Percentiles rank a stretch among this genome's conserved stretches.
phyloP scores from a whole-genome alignment of 53 echinoderm and acorn worm genomes.

The Holothuria scabra region DNA sequence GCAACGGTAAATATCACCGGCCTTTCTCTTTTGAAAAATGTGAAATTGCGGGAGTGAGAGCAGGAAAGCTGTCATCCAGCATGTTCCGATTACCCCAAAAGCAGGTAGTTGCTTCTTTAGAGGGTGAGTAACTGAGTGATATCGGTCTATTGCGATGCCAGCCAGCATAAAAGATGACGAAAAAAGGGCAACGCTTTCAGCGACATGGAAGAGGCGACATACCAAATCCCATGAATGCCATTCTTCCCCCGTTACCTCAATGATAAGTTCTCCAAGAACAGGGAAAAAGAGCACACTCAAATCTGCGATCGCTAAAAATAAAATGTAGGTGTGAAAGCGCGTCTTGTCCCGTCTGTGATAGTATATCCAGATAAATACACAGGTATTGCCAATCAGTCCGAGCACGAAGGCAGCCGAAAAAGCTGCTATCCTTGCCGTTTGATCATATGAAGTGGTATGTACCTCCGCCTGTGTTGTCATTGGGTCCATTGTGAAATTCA shows the following conservation, averaged over 20 bases:
- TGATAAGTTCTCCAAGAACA: constrained; percentile 78
- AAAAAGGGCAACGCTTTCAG: constrained; percentile 81
- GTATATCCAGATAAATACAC: constrained; percentile 80
- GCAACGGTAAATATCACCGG: constrained; percentile 55
- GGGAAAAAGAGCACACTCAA: constrained; percentile 76
- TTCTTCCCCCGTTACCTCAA: constrained; percentile 57
- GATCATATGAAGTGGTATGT: constrained; percentile 40
- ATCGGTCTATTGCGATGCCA: constrained; percentile 87
- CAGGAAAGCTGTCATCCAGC: constrained; percentile 71
- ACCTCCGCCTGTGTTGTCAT: background rate
- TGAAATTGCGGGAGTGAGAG: constrained; percentile 78
- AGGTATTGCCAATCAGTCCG: constrained; percentile 76
- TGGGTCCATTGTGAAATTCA: background rate
- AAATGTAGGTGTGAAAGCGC: constrained; percentile 82
- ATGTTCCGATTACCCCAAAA: constrained; percentile 62
- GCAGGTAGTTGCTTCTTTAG: constrained; percentile 80
- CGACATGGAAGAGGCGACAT: constrained; percentile 74
- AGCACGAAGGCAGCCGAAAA: constrained; percentile 73
- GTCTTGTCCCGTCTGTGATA: constrained; percentile 78
- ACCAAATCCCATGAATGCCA: constrained; percentile 76
- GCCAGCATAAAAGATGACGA: constrained; percentile 95
- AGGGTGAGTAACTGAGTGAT: constrained; percentile 89
- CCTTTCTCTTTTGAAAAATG: constrained; percentile 63
- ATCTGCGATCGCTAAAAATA: constrained; percentile 80
- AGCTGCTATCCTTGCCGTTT: constrained; percentile 58